A percentile compares a stretch with the other conserved stretches of the same genome.
Evolutionary conservation across 2,797 vertebrate species (phyloP).

Genomic region (Enteromius paludinosus): DNA sequence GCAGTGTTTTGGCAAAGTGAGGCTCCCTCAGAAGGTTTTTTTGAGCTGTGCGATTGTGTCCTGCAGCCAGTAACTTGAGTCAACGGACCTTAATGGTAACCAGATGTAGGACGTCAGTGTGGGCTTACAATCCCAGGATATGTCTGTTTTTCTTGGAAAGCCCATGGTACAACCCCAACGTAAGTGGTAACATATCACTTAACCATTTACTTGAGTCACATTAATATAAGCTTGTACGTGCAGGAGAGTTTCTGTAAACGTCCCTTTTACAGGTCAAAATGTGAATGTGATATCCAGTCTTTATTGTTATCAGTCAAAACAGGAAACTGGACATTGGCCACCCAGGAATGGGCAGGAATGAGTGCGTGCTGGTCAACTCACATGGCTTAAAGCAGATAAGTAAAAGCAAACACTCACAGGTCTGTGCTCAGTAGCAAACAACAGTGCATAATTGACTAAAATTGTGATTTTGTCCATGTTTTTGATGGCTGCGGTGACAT

Average conservation of each 20-base stretch:
- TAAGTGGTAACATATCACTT: conserved; percentile 41
- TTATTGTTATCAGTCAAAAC: conserved; percentile 14
- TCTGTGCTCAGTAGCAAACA: not conserved
- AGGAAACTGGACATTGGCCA: conserved; percentile 1
- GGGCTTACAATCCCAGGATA: conserved; percentile 65
- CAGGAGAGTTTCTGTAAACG: not conserved
- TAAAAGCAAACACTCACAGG: conserved; percentile 19
- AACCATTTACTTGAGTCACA: not conserved
- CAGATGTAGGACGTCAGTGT: conserved; percentile 70
- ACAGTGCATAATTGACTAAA: not conserved
- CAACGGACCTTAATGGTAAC: conserved; percentile 71
- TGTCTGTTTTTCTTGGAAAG: conserved; percentile 67
- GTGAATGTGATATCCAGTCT: not conserved
- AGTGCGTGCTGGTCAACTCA: not conserved
- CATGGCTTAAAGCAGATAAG: conserved; percentile 10
- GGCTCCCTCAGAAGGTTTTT: conserved; percentile 23
- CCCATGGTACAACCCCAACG: conserved; percentile 59
- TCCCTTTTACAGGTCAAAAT: not conserved
- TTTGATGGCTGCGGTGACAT: not conserved
- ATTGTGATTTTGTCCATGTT: not conserved
- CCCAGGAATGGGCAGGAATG: not conserved
- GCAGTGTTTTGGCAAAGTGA: conserved; percentile 26
- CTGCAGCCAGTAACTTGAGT: conserved; percentile 49
- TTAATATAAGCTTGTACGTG: not conserved
- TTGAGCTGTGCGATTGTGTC: conserved; percentile 50